Evolutionary conservation across 2,797 vertebrate genomes (phyloP), one percentile per base, ranked within the genome.

Genomic region (Microhierax caerulescens): DNA sequence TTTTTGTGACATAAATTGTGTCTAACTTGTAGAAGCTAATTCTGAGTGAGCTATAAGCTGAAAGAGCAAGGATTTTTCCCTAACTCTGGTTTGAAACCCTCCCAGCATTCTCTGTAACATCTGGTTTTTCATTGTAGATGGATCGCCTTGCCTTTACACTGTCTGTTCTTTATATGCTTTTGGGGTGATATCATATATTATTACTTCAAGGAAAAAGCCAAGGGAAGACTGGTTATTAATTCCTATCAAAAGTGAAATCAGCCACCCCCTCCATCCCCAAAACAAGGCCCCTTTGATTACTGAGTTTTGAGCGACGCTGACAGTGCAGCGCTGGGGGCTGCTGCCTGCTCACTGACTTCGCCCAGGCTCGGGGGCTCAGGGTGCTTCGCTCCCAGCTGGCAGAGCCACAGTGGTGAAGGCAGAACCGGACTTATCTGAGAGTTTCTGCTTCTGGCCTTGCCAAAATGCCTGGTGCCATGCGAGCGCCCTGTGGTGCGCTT

Each of bases 291-390:
- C 64, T 70, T 64, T 64, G 13, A 19, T 32, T 14, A 15, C 18
- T 10, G 61, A 75, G 24, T 39, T 30, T 36, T 10, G 34, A 48
- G 51, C 2, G 8, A 14, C 1, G 7, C 27, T 50, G 78, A 30
- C 2, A 3, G 36, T 7, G 22, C 56, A 30, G 72, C 56, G 32
- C 56, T 0, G 1, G 57, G 57, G 34, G 34, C 34, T 60, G 32
- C 47, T 61, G 36, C 74, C 57, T 32, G 45, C 65, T 22, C 3
- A 0, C 73, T 45, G 45, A 47, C 47, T 51, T 41, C 3, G 1
- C 32, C 32, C 2, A 0, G 60, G 13, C 47, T 1, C 12, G 2
- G 48, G 60, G 11, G 10, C 39, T 36, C 5, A 2, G 47, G 30
- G 36, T 3, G 5, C 43, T 53, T 53, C n/a, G 37, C 60, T 41